Percentiles rank a stretch among this genome's conserved stretches.
phyloP scores from a whole-genome alignment of 1,140 invertebrate genomes.

The Apis mellifera region Amel_HAv3.1 CM009945.2:7508501-7509000 shows the following conservation, averaged over 20 bases:
- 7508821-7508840: neutral
- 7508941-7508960: neutral
- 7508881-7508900: neutral
- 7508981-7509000: neutral
- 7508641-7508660: conserved; percentile 27
- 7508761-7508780: neutral
- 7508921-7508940: neutral
- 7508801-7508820: neutral
- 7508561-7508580: neutral
- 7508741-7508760: neutral
- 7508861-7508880: too few species aligned
- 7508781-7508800: neutral
- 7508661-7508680: conserved; percentile 8
- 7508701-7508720: conserved; percentile 22
- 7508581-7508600: conserved; percentile 14
- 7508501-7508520: neutral
- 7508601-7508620: conserved; percentile 15
- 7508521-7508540: neutral
- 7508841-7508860: too few species aligned
- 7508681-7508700: conserved; percentile 19
- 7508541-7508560: neutral
- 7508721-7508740: conserved; percentile 2
- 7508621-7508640: conserved; percentile 25
- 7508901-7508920: neutral
- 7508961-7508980: neutral